Conservation (phyloP, 2,888 invertebrate genomes). For the Caenorhabditis wallacei region DNA sequence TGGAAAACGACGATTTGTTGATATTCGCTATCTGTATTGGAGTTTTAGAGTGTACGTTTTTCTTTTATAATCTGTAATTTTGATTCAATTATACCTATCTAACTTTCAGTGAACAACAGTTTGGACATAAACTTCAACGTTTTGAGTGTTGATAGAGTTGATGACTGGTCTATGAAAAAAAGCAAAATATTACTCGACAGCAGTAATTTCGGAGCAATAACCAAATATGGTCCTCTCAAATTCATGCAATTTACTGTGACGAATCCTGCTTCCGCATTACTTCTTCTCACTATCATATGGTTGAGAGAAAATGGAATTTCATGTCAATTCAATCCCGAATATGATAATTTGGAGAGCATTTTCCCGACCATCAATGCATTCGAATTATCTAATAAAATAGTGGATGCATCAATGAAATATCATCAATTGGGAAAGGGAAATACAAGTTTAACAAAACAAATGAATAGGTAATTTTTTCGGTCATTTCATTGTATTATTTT, state of each 20-base stretch:
- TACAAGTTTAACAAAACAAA: not conserved
- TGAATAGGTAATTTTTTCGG: not conserved
- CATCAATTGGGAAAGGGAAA: not conserved
- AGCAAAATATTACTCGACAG: not conserved
- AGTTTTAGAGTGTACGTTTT: conserved; percentile 13
- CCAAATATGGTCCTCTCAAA: conserved; percentile 11
- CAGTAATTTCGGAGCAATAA: not conserved
- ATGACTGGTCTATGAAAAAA: conserved; percentile 24
- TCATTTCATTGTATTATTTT: not conserved
- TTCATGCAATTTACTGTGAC: conserved; percentile 40
- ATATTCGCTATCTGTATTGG: conserved; percentile 45
- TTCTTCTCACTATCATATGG: conserved; percentile 16
- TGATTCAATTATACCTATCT: not conserved
- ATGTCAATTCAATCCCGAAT: not conserved
- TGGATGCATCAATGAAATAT: conserved; percentile 4
- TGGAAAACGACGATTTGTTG: conserved; percentile 4
- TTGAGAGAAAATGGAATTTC: not conserved
- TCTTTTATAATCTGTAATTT: not conserved
- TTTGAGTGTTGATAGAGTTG: conserved; percentile 25
- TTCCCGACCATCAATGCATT: not conserved
- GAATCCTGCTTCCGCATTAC: conserved; percentile 7
- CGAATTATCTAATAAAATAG: not conserved
- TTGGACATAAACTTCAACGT: conserved; percentile 26
- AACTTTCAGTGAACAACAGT: conserved; percentile 43
- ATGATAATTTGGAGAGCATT: not conserved